Evolutionary conservation across 2,888 invertebrate species (phyloP), one percentile per base, ranked within the genome.

Genomic region (Synergus gifuensis): DNA sequence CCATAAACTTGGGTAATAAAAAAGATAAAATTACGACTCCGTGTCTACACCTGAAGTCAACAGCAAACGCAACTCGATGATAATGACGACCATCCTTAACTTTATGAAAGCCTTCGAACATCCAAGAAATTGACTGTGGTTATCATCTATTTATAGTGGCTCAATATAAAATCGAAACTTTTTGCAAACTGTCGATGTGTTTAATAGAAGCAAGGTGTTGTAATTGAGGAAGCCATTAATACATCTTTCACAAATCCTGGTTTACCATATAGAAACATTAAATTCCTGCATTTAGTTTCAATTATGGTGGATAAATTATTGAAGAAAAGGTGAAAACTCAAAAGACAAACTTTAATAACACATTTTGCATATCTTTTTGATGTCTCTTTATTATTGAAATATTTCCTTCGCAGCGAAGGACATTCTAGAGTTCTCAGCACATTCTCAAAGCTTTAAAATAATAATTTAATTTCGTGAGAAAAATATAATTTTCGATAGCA

Each of bases 1-100:
- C 36, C 49, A n/a, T 54, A 54, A 73, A 49, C n/a, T 73, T n/a
- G n/a, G 54, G 16, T 73, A 36, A 49, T 73, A 73, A 73, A 73
- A 73, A 73, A 54, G 54, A 18, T 49, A 73, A 73, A 73, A 73
- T 73, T 73, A 73, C 73, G 73, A 73, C 73, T 73, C 49, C 36
- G 54, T 73, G 54, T 73, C 54, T 54, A 54, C 54, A 54, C 54
- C 49, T 69, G 46, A 69, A 69, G 69, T 69, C 12, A 69, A 49
- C 49, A 69, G 46, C 69, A 73, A 73, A 54, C n/a, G 73, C 73
- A 73, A 73, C 22, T 49, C n/a, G 36, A 49, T 49, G 28, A 73
- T 73, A 73, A 73, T 73, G 54, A 73, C 28, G 73, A 73, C n/a
- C 73, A 54, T 54, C 54, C 54, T 73, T 73, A 36, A 73, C 73